Evolutionary conservation across 1,140 invertebrate genomes (phyloP).

Genomic region (Patella vulgata): DNA sequence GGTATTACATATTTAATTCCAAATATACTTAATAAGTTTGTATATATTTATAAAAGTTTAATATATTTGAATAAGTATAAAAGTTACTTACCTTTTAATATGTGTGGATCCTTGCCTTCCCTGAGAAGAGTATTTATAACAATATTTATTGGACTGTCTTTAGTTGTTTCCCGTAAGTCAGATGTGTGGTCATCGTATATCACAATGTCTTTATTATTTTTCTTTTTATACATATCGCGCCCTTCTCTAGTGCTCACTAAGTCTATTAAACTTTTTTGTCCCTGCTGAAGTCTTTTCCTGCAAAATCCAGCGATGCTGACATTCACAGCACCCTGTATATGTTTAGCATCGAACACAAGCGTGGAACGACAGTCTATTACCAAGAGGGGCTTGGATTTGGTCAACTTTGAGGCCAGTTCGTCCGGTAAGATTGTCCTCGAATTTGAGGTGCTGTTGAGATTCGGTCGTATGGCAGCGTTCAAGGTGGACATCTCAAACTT

Average conservation of each 20-base stretch:
- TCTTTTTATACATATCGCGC: constrained; percentile 70
- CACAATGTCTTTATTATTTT: constrained; percentile 70
- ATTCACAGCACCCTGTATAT: constrained; percentile 79
- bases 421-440: constrained; percentile 43
- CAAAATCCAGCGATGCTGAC: constrained; percentile 81
- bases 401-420: constrained; percentile 47
- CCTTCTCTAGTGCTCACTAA: constrained; percentile 72
- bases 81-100: constrained; percentile 80
- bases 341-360: constrained; percentile 77
- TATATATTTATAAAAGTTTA: too few species aligned
- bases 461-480: constrained; percentile 15
- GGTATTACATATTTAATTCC: too few species aligned
- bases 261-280: constrained; percentile 76
- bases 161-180: constrained; percentile 70
- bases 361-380: constrained; percentile 80
- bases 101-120: constrained; percentile 76
- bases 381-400: constrained; percentile 65
- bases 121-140: constrained; percentile 77
- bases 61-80: too few species aligned
- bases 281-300: constrained; percentile 76
- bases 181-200: constrained; percentile 70
- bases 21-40: too few species aligned
- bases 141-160: constrained; percentile 74
- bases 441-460: constrained; percentile 7
- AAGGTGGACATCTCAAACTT: constrained; percentile 35